Evolutionary conservation across 2,113 vertebrate genomes (phyloP).

Genomic region (Bolborhynchus lineola): DNA sequence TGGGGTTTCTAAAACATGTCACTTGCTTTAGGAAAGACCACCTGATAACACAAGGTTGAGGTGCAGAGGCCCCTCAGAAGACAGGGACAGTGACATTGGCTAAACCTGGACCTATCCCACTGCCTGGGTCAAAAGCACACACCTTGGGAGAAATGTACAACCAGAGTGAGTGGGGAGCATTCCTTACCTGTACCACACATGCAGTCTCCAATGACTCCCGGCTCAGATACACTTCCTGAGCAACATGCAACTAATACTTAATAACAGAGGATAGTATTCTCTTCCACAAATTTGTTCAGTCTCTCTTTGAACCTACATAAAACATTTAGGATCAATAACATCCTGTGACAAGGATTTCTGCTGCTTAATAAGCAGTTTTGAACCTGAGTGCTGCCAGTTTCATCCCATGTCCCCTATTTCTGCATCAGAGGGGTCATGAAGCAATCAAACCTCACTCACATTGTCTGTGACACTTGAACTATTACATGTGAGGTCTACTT

Average conservation of each 20-base stretch:
- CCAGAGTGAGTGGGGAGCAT: rapidly evolving
- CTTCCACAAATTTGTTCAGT: neutral
- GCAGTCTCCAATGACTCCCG: neutral
- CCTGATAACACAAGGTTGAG: neutral
- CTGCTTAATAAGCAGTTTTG: neutral
- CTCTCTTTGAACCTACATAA: neutral
- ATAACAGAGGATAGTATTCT: neutral
- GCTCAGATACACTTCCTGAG: neutral
- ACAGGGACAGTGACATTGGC: neutral
- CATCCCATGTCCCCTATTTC: neutral
- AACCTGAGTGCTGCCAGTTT: neutral
- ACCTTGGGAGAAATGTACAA: neutral
- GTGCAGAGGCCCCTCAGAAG: neutral
- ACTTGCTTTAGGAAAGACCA: neutral
- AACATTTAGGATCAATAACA: neutral
- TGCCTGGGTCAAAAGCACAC: neutral
- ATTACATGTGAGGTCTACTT: neutral
- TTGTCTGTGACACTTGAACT: neutral
- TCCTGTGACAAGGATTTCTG: neutral
- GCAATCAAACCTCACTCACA: neutral
- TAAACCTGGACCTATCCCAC: neutral
- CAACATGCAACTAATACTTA: neutral
- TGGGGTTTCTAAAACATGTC: neutral
- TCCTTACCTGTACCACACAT: neutral
- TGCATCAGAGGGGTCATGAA: neutral